These are phyloP conservation scores for Chionis minor DNA, from an alignment of 2,113 vertebrate genomes.

Conservation along the genomic window DNA sequence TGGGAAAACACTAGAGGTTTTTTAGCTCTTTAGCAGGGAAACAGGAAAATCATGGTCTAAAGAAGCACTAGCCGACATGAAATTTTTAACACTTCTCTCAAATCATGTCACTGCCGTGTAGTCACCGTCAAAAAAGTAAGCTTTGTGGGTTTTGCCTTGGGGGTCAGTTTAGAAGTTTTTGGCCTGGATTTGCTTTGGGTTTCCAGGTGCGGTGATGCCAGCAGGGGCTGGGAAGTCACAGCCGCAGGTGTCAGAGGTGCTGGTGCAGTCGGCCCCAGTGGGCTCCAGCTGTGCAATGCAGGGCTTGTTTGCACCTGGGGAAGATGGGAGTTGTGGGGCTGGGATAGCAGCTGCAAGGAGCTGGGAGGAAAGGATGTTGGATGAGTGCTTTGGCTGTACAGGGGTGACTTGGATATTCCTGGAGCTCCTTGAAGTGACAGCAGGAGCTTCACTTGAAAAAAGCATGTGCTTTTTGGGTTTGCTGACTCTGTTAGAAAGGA, in stretches of 20 bases:
- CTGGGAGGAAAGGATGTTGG: accelerated
- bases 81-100: background rate
- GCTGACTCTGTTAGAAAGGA: background rate
- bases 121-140: background rate
- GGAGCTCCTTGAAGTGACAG: background rate
- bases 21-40: background rate
- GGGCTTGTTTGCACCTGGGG: background rate
- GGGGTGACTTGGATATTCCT: background rate
- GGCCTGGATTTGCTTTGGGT: background rate
- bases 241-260: accelerated
- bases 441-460: background rate
- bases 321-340: background rate
- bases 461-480: background rate
- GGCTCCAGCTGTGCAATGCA: background rate
- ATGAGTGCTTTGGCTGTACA: background rate
- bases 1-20: background rate
- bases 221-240: background rate
- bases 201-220: background rate
- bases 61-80: background rate
- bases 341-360: background rate
- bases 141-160: background rate
- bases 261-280: accelerated
- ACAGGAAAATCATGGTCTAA: background rate
- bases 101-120: background rate
- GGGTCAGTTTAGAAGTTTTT: accelerated